Percentiles rank a stretch among this genome's conserved stretches.
Conservation (phyloP, 2,797 vertebrate species). For the Onychomys torridus region DNA sequence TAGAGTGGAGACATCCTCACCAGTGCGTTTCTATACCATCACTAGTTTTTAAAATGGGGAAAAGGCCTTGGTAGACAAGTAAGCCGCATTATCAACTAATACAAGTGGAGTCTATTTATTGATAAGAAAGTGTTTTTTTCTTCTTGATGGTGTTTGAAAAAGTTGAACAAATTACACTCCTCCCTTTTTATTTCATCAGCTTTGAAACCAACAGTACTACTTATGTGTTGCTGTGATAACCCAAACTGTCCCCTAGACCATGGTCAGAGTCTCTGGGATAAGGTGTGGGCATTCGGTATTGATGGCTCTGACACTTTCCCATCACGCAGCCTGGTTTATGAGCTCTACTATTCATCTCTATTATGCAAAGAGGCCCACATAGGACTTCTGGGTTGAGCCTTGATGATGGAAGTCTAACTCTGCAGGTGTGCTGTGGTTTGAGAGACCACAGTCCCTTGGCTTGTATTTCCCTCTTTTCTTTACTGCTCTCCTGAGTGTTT, state of each 20-base stretch:
- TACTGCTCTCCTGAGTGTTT: not conserved
- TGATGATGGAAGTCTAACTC: not conserved
- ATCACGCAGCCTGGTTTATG: not conserved
- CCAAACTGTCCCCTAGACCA: not conserved
- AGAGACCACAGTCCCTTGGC: not conserved
- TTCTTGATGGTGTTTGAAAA: not conserved
- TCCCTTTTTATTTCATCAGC: not conserved
- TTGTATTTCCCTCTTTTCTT: not conserved
- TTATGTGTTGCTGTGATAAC: not conserved
- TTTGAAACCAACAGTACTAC: not conserved
- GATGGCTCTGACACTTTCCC: not conserved
- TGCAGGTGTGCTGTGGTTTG: not conserved
- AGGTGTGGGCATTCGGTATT: not conserved
- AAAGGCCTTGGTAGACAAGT: not conserved
- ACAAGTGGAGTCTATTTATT: not conserved
- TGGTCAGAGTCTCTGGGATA: not conserved
- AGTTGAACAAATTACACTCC: not conserved
- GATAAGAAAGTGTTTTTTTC: not conserved
- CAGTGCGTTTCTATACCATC: not conserved
- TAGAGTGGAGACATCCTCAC: not conserved
- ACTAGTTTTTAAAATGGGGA: not conserved
- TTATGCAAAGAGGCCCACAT: not conserved
- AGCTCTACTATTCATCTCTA: not conserved
- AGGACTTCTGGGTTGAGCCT: not conserved
- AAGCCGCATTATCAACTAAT: not conserved